These are phyloP conservation scores for Limosa lapponica DNA, from an alignment of 2,797 vertebrate genomes.

Conservation along the genomic window DNA sequence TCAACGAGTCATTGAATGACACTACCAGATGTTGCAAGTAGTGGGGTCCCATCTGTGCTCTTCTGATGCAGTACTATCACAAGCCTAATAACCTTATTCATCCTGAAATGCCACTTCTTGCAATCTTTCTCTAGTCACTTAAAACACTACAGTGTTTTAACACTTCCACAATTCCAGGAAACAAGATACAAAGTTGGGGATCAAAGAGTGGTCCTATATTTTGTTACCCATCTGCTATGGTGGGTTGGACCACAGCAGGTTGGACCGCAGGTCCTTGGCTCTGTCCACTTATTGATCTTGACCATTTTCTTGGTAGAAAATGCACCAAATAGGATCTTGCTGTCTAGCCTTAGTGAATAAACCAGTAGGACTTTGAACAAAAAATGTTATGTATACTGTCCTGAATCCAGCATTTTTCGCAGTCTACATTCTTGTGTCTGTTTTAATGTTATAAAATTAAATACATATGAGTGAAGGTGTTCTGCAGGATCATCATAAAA, in stretches of 20 bases:
- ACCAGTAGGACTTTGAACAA: constrained; percentile 71
- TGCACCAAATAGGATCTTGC: constrained; percentile 75
- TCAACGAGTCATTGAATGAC: constrained; percentile 71
- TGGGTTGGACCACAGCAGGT: constrained; percentile 56
- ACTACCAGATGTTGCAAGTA: constrained; percentile 78
- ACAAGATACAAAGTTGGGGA: constrained; percentile 35
- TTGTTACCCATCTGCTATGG: constrained; percentile 53
- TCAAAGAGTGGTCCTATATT: constrained; percentile 63
- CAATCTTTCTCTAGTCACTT: constrained; percentile 55
- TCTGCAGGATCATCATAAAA: constrained; percentile 64
- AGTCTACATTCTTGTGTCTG: constrained; percentile 66
- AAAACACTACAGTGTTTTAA: constrained; percentile 54
- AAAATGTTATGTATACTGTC: constrained; percentile 66
- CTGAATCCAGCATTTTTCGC: constrained; percentile 69
- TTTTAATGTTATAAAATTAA: constrained; percentile 71
- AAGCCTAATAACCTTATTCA: constrained; percentile 70
- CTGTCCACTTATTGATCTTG: constrained; percentile 57
- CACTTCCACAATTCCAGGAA: constrained; percentile 61
- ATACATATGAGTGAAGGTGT: constrained; percentile 66
- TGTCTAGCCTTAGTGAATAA: constrained; percentile 80
- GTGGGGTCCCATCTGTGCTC: constrained; percentile 71
- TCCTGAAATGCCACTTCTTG: constrained; percentile 63
- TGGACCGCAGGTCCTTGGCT: constrained; percentile 57
- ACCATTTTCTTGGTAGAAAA: constrained; percentile 62
- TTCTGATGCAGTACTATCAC: constrained; percentile 73